phyloP scores from a whole-genome alignment of 2,113 vertebrate genomes.

The Herpailurus yagouaroundi region DNA sequence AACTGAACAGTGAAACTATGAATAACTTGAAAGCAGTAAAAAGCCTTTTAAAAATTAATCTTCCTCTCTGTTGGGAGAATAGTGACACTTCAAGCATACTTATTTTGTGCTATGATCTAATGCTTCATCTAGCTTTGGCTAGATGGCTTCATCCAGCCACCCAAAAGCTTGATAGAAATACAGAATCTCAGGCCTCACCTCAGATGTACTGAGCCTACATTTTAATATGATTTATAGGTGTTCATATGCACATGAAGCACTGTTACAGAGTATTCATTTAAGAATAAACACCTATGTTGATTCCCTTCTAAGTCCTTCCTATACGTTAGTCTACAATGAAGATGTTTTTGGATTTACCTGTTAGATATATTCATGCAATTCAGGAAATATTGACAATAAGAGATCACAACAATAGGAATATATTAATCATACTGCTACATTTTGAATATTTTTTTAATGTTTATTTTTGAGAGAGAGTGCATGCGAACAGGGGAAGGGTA shows the following conservation, averaged over 20 bases:
- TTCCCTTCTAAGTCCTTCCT: neutral
- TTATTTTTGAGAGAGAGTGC: too few species aligned
- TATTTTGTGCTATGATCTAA: neutral
- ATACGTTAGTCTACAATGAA: neutral
- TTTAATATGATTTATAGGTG: slow-evolving; percentile 8
- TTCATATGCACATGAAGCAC: neutral
- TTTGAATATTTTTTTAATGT: neutral
- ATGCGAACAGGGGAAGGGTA: too few species aligned
- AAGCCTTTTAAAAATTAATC: neutral
- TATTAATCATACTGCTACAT: neutral
- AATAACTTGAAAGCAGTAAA: neutral
- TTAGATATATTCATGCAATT: neutral
- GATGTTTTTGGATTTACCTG: neutral
- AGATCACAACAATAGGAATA: neutral
- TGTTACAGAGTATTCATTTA: neutral
- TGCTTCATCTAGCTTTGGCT: neutral
- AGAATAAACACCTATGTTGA: neutral
- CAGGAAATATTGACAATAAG: neutral
- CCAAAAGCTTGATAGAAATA: neutral
- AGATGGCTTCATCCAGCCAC: too few species aligned
- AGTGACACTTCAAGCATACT: neutral
- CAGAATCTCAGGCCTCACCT: neutral
- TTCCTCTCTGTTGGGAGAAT: neutral
- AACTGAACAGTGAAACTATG: neutral
- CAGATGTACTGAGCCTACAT: neutral